Evolutionary conservation across 1,140 invertebrate species (phyloP).

Genomic region (Macrobrachium rosenbergii): DNA sequence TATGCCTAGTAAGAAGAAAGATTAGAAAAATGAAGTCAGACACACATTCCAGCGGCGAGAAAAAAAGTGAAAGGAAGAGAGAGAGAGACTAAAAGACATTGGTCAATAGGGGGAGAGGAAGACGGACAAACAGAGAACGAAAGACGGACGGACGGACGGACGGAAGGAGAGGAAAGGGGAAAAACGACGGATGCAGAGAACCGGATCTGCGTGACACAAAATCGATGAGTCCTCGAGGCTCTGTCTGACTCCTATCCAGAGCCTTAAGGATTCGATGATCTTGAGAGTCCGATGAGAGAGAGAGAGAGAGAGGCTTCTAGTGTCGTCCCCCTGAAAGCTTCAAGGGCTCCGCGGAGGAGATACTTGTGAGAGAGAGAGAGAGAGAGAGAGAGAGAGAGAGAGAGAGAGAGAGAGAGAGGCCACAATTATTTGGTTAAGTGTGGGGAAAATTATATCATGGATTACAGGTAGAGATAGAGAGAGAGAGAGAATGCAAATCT

Average conservation of each 20-base stretch:
- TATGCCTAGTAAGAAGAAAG: neutral
- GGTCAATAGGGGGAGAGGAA: neutral
- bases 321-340: no score
- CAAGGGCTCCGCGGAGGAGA: neutral
- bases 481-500: no score
- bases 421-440: neutral
- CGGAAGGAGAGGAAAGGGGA: neutral
- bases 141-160: neutral
- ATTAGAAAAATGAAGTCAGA: neutral
- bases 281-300: neutral
- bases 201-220: neutral
- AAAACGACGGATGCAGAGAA: neutral
- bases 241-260: neutral
- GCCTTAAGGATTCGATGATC: no score
- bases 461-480: no score
- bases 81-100: neutral
- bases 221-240: neutral
- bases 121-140: neutral
- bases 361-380: neutral
- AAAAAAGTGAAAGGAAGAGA: conserved; percentile 6
- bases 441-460: neutral
- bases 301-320: neutral
- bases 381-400: neutral
- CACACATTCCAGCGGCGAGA: neutral
- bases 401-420: neutral